Evolutionary conservation across 92 coral and sea anemone genomes (phyloP).

Genomic region (Meandrina meandrites): DNA sequence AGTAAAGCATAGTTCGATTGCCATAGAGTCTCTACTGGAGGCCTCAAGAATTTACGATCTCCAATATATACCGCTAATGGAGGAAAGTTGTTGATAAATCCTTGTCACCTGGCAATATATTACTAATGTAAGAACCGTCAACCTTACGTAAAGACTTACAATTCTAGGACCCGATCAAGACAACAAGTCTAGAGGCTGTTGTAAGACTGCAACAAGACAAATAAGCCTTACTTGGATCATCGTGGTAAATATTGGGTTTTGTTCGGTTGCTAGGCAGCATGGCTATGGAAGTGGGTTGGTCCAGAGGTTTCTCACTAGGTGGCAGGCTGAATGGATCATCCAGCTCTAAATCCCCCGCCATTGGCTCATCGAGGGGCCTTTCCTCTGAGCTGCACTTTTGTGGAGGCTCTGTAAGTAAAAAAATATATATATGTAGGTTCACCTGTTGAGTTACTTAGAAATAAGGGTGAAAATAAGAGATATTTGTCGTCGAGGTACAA

Average conservation of each 20-base stretch:
- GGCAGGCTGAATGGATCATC: slow-evolving; percentile 74
- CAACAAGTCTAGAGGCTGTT: not conserved
- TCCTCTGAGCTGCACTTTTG: slow-evolving; percentile 84
- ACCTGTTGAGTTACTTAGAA: not conserved
- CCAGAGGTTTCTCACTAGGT: slow-evolving; percentile 64
- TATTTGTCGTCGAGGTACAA: not conserved
- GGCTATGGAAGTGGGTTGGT: slow-evolving; percentile 90
- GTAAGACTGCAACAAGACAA: no score
- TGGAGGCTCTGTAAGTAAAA: slow-evolving; percentile 66
- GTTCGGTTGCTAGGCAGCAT: slow-evolving; percentile 31
- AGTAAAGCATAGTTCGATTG: no score
- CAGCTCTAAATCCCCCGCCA: slow-evolving; percentile 61
- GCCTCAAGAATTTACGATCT: no score
- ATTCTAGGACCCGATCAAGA: not conserved
- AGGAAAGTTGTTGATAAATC: no score
- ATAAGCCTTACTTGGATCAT: slow-evolving; percentile 48
- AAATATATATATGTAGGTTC: not conserved
- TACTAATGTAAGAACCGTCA: no score
- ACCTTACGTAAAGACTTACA: no score
- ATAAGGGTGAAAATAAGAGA: not conserved
- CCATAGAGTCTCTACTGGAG: no score
- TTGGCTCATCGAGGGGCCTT: slow-evolving; percentile 53
- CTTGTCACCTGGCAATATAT: no score
- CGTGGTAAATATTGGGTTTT: slow-evolving; percentile 10
- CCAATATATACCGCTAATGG: no score